Base-by-base conservation (phyloP, 2,888 invertebrate genomes). In the Steromphala cineraria region DNA sequence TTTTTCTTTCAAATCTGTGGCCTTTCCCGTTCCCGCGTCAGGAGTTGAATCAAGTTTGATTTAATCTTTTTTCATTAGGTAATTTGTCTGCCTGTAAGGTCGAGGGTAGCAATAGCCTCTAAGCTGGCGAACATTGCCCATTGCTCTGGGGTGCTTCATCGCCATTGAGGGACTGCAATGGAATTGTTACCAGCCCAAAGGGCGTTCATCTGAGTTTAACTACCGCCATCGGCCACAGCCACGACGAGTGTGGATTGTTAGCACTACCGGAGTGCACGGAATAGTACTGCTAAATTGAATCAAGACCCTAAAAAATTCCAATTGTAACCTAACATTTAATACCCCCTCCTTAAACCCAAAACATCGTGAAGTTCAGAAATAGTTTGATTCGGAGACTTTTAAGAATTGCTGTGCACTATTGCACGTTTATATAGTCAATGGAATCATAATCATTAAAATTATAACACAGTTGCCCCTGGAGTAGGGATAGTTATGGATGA, bases 1-100 rank as follows among this genome's bases (percentile, higher is more conserved):
- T 75, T 75, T 75, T 75, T 52, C 52, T 75, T 75, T 75, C 46
- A 75, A 75, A 75, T 75, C 75, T 52, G 75, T 75, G 75, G 52
- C 75, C 62, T 28, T 24, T 62, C 28, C 62, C 62, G 15, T 13
- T 24, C 21, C 28, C 62, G 62, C 62, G 62, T 62, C 62, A 62
- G 28, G 17, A 62, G 62, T 62, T 24, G 62, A 28, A 62, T 62
- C 62, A 62, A 62, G 24, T 62, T 62, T 62, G 62, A 62, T 62
- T 62, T 62, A 62, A 62, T 62, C 62, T 62, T 62, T 28, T 24
- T 62, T 62, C 62, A 24, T 62, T 62, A 28, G 62, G 62, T 62
- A 62, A 62, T 62, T 62, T 62, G 62, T 62, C 62, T 62, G 62
- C 62, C 15, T 62, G 62, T 28, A 46, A 46, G 46, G 46, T 46